Conservation (phyloP, 2,888 invertebrate genomes). For the Steinernema carpocapsae region DNA sequence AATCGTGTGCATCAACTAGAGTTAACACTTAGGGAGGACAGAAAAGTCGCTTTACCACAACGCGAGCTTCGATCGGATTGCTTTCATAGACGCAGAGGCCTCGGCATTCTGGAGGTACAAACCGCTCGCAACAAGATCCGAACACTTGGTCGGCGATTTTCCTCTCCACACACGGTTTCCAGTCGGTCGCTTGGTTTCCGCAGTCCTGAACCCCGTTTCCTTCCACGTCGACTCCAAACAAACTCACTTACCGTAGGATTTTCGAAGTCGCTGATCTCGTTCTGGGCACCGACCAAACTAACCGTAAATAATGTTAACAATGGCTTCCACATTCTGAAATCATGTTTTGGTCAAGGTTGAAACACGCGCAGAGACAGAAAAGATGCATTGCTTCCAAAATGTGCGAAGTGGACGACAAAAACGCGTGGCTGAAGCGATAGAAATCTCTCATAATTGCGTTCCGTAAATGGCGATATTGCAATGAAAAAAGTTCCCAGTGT, state of each 20-base stretch:
- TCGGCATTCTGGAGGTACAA: constrained; percentile 67
- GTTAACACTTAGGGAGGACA: neutral
- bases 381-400: no score
- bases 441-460: no score
- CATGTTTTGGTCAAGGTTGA: neutral
- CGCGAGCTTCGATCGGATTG: constrained; percentile 66
- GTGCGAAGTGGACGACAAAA: no score
- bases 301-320: neutral
- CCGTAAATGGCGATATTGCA: neutral
- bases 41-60: constrained; percentile 53
- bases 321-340: constrained; percentile 29
- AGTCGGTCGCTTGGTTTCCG: constrained; percentile 61
- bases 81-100: constrained; percentile 67
- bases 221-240: neutral
- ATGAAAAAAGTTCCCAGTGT: constrained; percentile 15
- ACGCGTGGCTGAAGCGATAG: no score
- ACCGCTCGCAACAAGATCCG: constrained; percentile 65
- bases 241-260: constrained; percentile 46
- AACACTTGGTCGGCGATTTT: constrained; percentile 68
- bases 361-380: neutral
- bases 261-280: constrained; percentile 51
- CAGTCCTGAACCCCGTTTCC: constrained; percentile 55
- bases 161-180: constrained; percentile 68
- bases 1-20: constrained; percentile 67
- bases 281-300: constrained; percentile 37